Evolutionary conservation across 1,140 invertebrate species (phyloP).

Genomic region (Spodoptera frugiperda): DNA sequence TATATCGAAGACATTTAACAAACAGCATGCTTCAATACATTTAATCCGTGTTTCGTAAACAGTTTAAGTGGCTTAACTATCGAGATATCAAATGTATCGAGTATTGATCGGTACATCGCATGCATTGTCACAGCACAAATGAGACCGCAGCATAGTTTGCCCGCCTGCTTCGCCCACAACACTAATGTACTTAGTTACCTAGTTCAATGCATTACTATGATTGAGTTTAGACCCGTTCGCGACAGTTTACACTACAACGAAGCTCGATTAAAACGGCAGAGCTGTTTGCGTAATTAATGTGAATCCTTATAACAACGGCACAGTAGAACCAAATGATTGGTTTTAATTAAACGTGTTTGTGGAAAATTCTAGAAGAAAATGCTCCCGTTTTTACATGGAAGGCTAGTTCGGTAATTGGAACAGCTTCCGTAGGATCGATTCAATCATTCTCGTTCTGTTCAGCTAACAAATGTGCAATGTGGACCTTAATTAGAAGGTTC

Average conservation of each 20-base stretch:
- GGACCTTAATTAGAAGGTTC: conserved; percentile 1
- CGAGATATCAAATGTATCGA: conserved; percentile 27
- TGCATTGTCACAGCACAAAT: conserved; percentile 19
- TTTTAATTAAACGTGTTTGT: conserved; percentile 38
- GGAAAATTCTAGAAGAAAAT: conserved; percentile 25
- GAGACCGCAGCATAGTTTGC: conserved; percentile 5
- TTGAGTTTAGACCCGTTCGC: conserved; percentile 34
- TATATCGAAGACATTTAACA: conserved; percentile 20
- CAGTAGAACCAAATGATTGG: conserved; percentile 29
- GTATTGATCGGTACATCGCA: conserved; percentile 23
- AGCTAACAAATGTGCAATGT: conserved; percentile 1
- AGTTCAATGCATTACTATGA: conserved; percentile 47
- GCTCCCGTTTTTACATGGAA: background rate
- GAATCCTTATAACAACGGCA: conserved; percentile 38
- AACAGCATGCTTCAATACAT: conserved; percentile 4
- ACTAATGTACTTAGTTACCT: conserved; percentile 2
- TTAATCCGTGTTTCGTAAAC: conserved; percentile 31
- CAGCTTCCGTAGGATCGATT: conserved; percentile 3
- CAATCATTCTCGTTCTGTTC: background rate
- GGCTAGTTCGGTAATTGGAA: conserved; percentile 19
- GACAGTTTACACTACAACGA: conserved; percentile 26
- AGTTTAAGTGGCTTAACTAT: conserved; percentile 26
- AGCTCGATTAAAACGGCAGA: conserved; percentile 40
- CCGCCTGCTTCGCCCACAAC: background rate
- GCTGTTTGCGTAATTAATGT: conserved; percentile 42